Evolutionary conservation across 2,113 vertebrate species (phyloP), one percentile per base, ranked within the genome.

Genomic region (Podarcis raffonei): DNA sequence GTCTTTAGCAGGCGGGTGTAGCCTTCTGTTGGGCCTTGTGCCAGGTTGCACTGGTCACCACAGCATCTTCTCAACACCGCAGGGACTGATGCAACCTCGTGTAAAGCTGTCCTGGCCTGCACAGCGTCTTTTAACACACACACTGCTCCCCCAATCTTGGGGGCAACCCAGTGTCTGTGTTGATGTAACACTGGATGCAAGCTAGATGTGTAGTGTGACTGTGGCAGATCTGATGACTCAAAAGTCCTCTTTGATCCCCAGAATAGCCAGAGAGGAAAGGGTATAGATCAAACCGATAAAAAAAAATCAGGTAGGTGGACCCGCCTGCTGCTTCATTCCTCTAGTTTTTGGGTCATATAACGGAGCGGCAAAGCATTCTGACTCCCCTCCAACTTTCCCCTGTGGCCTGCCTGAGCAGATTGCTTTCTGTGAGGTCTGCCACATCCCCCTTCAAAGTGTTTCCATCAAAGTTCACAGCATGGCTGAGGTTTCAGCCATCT

Each of bases 401-500:
- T 77, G 71, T 86, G 48, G 86, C 91, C 88, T 72, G 18, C 66
- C 89, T 88, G 86, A 90, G 82, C 69, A 89, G 87, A 89, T 90
- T 92, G 84, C 88, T 86, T 91, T 88, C 85, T 13, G 12, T 65
- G 76, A 95, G 90, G 79, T 81, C 89, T 95, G 89, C 89, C 90
- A 92, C 42, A 77, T 84, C 77, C 76, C 78, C 80, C 89, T 94
- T 94, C 72, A 84, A 94, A 96, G n/a, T 25, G 81, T 91, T 95
- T 94, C 93, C 86, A 93, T 96, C 94, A 93, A 87, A 53, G 35
- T 35, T 96, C 84, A 92, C 89, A 92, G 90, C 0, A 32, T 90
- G 93, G 93, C 81, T 95, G 90, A 95, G 79, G 88, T 92, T 96
- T 92, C 93, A 93, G 75, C 68, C 91, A 89, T 90, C 92, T 95